phyloP scores from a whole-genome alignment of 2,113 vertebrate genomes.

The Perognathus longimembris region DNA sequence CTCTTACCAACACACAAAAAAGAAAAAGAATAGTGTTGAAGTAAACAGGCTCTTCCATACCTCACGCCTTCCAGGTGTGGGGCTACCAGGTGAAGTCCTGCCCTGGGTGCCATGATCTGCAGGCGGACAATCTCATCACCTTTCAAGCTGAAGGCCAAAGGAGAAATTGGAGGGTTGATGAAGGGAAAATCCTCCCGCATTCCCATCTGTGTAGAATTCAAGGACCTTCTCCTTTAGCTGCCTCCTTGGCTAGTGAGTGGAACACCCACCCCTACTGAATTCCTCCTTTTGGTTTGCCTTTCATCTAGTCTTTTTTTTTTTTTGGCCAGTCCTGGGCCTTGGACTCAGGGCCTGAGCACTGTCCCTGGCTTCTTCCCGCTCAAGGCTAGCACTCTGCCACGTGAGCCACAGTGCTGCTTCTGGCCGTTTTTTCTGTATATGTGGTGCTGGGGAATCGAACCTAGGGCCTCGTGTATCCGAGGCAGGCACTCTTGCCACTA shows the following conservation, averaged over 20 bases:
- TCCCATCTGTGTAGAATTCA: background rate
- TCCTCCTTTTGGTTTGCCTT: background rate
- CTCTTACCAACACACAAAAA: too few relatives aligned
- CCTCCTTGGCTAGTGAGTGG: background rate
- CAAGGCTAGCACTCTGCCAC: too few relatives aligned
- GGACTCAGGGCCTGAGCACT: too few relatives aligned
- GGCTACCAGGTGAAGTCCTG: slow-evolving; percentile 14
- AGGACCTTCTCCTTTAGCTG: background rate
- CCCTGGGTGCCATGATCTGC: slow-evolving; percentile 31
- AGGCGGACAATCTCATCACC: slow-evolving; percentile 36
- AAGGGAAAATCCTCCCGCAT: background rate
- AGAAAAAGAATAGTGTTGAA: too few relatives aligned
- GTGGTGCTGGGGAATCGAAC: too few relatives aligned
- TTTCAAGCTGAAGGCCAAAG: slow-evolving; percentile 38
- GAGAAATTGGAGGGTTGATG: background rate
- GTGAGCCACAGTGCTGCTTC: too few relatives aligned
- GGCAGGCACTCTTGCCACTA: too few relatives aligned
- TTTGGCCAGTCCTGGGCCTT: too few relatives aligned
- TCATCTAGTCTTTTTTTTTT: background rate
- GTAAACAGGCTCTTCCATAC: background rate
- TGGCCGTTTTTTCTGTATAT: too few relatives aligned
- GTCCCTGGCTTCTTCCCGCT: too few relatives aligned
- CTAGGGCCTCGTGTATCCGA: too few relatives aligned
- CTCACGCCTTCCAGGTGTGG: slow-evolving; percentile 57
- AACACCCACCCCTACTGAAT: background rate